Percentiles rank a stretch among this genome's conserved stretches.
Evolutionary conservation across 2,797 vertebrate genomes (phyloP).

Genomic region (Borostomias antarcticus): DNA sequence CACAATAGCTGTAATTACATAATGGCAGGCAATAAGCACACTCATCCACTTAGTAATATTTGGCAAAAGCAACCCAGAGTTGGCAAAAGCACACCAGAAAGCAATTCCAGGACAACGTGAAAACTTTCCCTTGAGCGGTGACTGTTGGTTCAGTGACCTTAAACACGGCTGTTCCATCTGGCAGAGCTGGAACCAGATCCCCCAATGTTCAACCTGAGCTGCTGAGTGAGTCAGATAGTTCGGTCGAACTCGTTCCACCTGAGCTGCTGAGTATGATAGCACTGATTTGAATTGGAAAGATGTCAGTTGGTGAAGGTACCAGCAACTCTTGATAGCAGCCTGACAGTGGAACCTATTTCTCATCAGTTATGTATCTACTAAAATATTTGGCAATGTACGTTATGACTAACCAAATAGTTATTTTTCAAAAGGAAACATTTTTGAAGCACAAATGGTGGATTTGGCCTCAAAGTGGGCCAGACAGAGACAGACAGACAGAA

Average conservation of each 20-base stretch:
- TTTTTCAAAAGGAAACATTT: not conserved
- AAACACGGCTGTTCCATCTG: no score
- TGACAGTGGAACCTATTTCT: conserved; percentile 49
- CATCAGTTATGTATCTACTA: conserved; percentile 31
- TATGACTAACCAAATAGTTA: not conserved
- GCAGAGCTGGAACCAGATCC: no score
- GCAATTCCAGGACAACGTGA: not conserved
- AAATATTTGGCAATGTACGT: conserved; percentile 27
- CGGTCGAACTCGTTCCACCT: no score
- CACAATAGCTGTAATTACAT: conserved; percentile 64
- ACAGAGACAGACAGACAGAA: conserved; percentile 14
- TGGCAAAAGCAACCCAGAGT: not conserved
- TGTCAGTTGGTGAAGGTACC: conserved; percentile 58
- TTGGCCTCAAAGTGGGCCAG: conserved; percentile 16
- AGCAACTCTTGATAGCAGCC: conserved; percentile 45
- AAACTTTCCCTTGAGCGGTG: not conserved
- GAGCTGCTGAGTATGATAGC: conserved; percentile 59
- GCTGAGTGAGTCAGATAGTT: no score
- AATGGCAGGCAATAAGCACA: conserved; percentile 19
- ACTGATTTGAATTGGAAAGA: conserved; percentile 71
- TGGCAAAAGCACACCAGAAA: not conserved
- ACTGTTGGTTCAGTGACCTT: not conserved
- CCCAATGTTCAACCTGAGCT: conserved; percentile 37
- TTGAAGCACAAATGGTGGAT: not conserved
- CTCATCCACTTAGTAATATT: not conserved